Evolutionary conservation across 2,113 vertebrate species (phyloP).

Genomic region (Alligator sinensis): DNA sequence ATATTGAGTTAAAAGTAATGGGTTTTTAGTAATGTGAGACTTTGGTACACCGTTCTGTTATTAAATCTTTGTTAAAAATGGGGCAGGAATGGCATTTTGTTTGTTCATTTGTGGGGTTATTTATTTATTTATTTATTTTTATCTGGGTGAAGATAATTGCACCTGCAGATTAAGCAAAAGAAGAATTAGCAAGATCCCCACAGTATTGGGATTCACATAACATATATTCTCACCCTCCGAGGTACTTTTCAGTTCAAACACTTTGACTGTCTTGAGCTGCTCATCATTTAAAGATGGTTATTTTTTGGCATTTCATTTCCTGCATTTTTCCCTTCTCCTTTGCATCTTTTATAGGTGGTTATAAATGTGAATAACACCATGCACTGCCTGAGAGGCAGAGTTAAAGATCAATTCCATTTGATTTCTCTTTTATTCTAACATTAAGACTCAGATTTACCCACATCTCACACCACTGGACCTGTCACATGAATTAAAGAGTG

Average conservation of each 20-base stretch:
- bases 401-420: conserved; percentile 53
- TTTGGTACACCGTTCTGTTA: conserved; percentile 43
- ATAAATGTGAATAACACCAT: conserved; percentile 73
- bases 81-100: conserved; percentile 7
- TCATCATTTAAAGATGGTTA: conserved; percentile 61
- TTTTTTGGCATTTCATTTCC: conserved; percentile 72
- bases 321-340: conserved; percentile 39
- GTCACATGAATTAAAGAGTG: conserved; percentile 62
- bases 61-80: conserved; percentile 38
- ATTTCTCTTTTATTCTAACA: conserved; percentile 63
- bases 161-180: conserved; percentile 35
- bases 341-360: conserved; percentile 67
- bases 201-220: conserved; percentile 42
- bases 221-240: conserved; percentile 1
- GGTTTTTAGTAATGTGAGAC: conserved; percentile 53
- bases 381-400: conserved; percentile 34
- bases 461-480: conserved; percentile 58
- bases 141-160: conserved; percentile 42
- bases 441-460: conserved; percentile 50
- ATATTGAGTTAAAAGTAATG: conserved; percentile 70
- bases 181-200: conserved; percentile 24
- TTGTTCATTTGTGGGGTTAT: conserved; percentile 21
- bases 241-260: conserved; percentile 52
- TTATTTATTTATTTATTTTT: conserved; percentile 31
- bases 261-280: conserved; percentile 46